Evolutionary conservation across 2,113 vertebrate species (phyloP).

Genomic region (Cercocebus atys): DNA sequence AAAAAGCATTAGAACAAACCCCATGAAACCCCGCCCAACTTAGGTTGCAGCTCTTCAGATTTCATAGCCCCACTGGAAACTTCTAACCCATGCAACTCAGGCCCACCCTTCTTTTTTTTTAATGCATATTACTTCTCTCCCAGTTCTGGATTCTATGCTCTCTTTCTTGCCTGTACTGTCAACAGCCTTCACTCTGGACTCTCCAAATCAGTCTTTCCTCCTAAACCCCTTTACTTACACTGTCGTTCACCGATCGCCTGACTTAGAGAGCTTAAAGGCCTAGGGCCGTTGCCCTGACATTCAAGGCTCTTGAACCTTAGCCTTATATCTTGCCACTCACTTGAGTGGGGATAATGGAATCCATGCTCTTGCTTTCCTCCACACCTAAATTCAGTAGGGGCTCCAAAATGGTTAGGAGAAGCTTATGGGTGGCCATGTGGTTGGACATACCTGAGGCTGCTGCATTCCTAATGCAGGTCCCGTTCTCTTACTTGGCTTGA

Average conservation of each 20-base stretch:
- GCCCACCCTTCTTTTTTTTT: not conserved
- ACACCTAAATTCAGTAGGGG: not conserved
- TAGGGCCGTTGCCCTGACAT: too few species aligned
- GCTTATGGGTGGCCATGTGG: not conserved
- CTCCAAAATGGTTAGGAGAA: not conserved
- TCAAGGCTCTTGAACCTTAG: not conserved
- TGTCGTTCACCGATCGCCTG: not conserved
- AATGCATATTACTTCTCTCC: not conserved
- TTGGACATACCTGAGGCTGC: not conserved
- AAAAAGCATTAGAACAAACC: not conserved
- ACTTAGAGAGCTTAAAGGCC: not conserved
- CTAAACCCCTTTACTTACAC: not conserved
- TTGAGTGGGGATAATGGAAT: not conserved
- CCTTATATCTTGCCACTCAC: not conserved
- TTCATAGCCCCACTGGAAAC: not conserved
- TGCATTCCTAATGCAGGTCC: too few species aligned
- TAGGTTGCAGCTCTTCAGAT: too few species aligned
- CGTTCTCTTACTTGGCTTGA: not conserved
- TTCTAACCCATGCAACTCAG: not conserved
- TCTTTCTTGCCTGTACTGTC: not conserved
- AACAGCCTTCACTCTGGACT: not conserved
- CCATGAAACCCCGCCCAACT: accelerated
- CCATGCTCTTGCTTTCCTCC: not conserved
- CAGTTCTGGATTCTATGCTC: not conserved
- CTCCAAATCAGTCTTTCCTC: not conserved